Base-by-base conservation (phyloP, 2,888 invertebrate species). In the Automeris io region DNA sequence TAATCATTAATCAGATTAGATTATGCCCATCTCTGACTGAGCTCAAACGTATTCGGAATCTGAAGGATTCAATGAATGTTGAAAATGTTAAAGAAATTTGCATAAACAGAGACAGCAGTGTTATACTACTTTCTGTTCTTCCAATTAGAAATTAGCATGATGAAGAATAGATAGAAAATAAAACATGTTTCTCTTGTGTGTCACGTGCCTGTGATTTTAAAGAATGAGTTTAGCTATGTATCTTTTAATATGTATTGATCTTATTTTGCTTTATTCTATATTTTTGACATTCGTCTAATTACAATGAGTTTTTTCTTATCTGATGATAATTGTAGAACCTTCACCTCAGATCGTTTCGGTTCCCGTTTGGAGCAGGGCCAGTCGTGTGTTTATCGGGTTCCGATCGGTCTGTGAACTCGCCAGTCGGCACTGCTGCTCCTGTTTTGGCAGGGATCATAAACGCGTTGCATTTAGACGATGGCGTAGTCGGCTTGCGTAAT, bases 391-490 rank as follows among this genome's bases (percentile, higher is more conserved):
- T 61, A 61, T 63, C 47, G 54, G 46, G 47, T 40, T 46, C 52
- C 50, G 48, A 58, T 53, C 59, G 67, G 68, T 66, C 68, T 65
- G 45, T 67, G 66, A 67, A 65, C 47, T 44, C n/a, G n/a, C n/a
- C n/a, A n/a, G n/a, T n/a, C n/a, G n/a, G n/a, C 47, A 43, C 40
- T 34, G 45, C 43, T 45, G 41, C 41, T 45, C 41, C 39, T 26
- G 35, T 40, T 41, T 60, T 57, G 58, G 58, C 61, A 57, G 51
- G 48, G 57, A 54, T 51, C 48, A 62, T 57, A 53, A 54, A 48
- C 44, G 52, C 49, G n/a, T n/a, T 54, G 47, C 54, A 57, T 56
- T 55, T 57, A 58, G 52, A 54, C 43, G 37, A 42, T 45, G 39
- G 51, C 53, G n/a, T 47, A 47, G 51, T 55, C 49, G 40, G 41